These are phyloP conservation scores for Apotomis betuletana DNA, from an alignment of 2,888 invertebrate genomes.

Conservation along the genomic window DNA sequence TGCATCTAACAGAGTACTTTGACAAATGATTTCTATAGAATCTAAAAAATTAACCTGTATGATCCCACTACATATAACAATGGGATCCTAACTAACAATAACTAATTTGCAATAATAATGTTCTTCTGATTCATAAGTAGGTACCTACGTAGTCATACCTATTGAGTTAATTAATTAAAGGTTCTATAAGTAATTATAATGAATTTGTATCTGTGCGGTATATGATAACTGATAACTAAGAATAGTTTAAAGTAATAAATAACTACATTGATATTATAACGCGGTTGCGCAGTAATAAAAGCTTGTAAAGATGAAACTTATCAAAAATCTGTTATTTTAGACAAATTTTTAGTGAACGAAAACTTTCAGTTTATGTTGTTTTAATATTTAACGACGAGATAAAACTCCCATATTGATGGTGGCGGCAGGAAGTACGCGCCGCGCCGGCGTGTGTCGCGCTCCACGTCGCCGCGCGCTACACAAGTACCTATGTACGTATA, in stretches of 20 bases:
- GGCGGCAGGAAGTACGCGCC: conserved; percentile 21
- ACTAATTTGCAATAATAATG: neutral
- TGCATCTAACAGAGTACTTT: too few relatives aligned
- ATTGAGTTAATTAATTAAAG: too few relatives aligned
- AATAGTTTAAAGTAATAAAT: too few relatives aligned
- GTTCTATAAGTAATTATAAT: too few relatives aligned
- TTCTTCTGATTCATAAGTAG: neutral
- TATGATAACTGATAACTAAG: too few relatives aligned
- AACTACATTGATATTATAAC: too few relatives aligned
- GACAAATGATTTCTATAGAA: too few relatives aligned
- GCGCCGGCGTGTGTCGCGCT: conserved; percentile 43
- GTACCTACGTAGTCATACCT: neutral
- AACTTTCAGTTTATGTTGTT: conserved; percentile 8
- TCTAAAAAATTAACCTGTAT: too few relatives aligned
- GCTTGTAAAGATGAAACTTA: neutral
- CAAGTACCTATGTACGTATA: neutral
- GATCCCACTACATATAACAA: too few relatives aligned
- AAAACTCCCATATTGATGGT: conserved; percentile 16
- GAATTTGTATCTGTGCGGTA: too few relatives aligned
- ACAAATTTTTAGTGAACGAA: conserved; percentile 8
- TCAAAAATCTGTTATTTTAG: neutral
- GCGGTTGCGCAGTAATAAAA: neutral
- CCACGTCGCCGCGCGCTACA: neutral
- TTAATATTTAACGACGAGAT: conserved; percentile 25
- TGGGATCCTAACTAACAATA: neutral